These are phyloP conservation scores for Pteromalus puparum DNA, from an alignment of 1,140 invertebrate genomes.

Conservation along the genomic window DNA sequence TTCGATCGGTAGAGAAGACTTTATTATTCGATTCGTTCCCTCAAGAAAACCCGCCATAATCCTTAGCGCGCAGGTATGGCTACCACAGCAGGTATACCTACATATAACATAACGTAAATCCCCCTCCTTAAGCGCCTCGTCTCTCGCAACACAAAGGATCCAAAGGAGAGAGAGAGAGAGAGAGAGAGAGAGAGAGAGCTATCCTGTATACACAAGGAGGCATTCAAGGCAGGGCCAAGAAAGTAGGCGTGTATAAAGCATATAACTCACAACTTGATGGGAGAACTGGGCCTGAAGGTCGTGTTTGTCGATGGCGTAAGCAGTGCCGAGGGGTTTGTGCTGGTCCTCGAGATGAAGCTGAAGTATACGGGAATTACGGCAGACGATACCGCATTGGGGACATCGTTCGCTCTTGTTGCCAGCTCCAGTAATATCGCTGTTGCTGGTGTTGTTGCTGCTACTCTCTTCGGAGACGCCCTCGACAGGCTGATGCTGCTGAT, in stretches of 20 bases:
- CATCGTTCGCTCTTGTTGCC: conserved; percentile 65
- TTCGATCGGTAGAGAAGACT: no score
- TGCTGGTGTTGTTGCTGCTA: conserved; percentile 17
- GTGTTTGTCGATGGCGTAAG: conserved; percentile 70
- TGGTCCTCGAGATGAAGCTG: conserved; percentile 72
- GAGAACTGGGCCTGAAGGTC: conserved; percentile 73
- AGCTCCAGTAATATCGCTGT: background rate
- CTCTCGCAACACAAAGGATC: no score
- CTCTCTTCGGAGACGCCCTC: conserved; percentile 15
- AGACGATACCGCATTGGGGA: conserved; percentile 71
- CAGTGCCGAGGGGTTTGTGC: conserved; percentile 68
- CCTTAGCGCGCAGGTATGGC: background rate
- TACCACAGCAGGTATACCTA: background rate
- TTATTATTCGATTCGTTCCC: no score
- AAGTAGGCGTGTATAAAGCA: background rate
- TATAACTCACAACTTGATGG: conserved; percentile 70
- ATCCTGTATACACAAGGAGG: background rate
- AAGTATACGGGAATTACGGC: conserved; percentile 69
- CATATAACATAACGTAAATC: background rate
- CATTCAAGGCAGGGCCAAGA: background rate
- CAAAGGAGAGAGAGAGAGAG: no score
- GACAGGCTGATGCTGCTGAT: conserved; percentile 36
- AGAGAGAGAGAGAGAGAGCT: no score
- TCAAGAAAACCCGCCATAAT: no score
- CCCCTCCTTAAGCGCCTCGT: no score